Base-by-base conservation (phyloP, 2,888 invertebrate species). In the Plusia festucae region DNA sequence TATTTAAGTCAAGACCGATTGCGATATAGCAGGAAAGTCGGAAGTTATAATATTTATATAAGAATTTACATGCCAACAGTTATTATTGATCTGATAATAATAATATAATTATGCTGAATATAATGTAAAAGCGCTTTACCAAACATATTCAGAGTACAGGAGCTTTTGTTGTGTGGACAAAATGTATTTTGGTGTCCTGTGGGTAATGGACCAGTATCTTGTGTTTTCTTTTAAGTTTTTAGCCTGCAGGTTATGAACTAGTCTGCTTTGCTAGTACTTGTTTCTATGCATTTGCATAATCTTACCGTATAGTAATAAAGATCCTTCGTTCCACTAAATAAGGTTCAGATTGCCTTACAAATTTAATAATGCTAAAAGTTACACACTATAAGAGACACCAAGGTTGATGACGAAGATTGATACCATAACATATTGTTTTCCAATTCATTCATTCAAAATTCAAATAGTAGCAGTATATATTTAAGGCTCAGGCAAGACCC, bases 31-130 rank as follows among this genome's bases (percentile, higher is more conserved):
- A 53, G n/a, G 30, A 72, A 62, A 56, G 32, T 59, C 20, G 18
- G n/a, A 11, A 61, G 59, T 59, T 68, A 52, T 24, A 27, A 27
- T 27, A 68, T 67, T 60, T 44, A 40, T 59, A 55, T 60, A 55
- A n/a, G 51, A 55, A 55, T 60, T 68, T 54, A 73, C 68, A 68
- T 64, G 64, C 46, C 44, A 64, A 57, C 55, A 52, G 57, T 49
- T 44, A 24, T 24, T 5, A 3, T 24, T 5, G 2, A 24, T 24
- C 2, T 24, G 5, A 2, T 24, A 24, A 24, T 24, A n/a, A 24
- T 24, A 24, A 24, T 24, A 24, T 61, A 64, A 73, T 73, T 73
- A 73, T 73, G 60, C 46, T 64, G 60, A 73, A 64, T 49, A 24
- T 34, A 24, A 32, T 59, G 22, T n/a, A 32, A 40, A 40, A 3